Percentiles rank a stretch among this genome's conserved stretches.
phyloP scores from a whole-genome alignment of 2,888 invertebrate species.

The Arge pagana region DNA sequence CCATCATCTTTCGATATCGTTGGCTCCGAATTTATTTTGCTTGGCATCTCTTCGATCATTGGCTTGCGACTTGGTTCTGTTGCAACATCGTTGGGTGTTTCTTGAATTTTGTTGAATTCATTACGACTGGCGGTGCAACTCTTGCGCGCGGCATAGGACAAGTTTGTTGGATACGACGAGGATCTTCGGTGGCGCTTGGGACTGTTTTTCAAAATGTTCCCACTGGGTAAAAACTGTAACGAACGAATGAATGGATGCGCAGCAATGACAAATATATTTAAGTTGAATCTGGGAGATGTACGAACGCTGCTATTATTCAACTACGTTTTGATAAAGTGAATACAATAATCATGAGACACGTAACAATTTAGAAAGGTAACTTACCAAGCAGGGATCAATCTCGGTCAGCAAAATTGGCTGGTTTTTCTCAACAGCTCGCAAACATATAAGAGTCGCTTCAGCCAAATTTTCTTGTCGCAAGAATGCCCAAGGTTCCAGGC shows the following conservation, averaged over 20 bases:
- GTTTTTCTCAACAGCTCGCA: conserved; percentile 68
- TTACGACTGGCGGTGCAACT: too few relatives aligned
- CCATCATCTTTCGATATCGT: not conserved
- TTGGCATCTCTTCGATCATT: not conserved
- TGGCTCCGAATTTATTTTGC: conserved; percentile 11
- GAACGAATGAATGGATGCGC: too few relatives aligned
- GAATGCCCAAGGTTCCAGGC: conserved; percentile 65
- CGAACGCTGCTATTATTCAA: too few relatives aligned
- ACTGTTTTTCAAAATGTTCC: conserved; percentile 46
- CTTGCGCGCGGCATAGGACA: conserved; percentile 30
- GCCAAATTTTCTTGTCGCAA: conserved; percentile 65
- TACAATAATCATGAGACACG: not conserved
- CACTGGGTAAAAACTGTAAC: conserved; percentile 48
- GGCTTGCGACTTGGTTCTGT: not conserved
- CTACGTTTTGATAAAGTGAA: too few relatives aligned
- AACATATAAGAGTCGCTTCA: conserved; percentile 66
- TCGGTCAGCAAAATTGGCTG: conserved; percentile 67
- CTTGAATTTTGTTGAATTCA: too few relatives aligned
- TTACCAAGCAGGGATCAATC: conserved; percentile 64
- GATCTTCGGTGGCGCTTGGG: conserved; percentile 52
- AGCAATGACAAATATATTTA: too few relatives aligned
- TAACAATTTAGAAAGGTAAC: conserved; percentile 12
- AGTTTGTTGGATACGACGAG: conserved; percentile 53
- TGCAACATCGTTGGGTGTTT: not conserved
- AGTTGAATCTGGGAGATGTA: too few relatives aligned